These are phyloP conservation scores for Drosophila algonquin DNA, from an alignment of 2,888 invertebrate species.

Conservation along the genomic window DNA sequence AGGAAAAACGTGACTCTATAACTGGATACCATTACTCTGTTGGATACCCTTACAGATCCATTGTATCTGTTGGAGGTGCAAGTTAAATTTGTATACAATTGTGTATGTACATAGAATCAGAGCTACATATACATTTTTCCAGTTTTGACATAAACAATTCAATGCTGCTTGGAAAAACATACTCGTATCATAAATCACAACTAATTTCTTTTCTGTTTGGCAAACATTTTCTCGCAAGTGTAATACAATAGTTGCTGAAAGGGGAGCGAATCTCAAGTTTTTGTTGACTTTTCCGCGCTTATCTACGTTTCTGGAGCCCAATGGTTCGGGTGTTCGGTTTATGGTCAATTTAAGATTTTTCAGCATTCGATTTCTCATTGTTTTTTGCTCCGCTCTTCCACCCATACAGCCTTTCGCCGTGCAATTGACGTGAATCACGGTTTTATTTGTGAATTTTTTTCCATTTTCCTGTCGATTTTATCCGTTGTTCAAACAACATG, in stretches of 20 bases:
- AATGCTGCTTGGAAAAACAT: too few relatives aligned
- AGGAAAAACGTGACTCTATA: neutral
- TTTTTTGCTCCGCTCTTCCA: slow-evolving; percentile 12
- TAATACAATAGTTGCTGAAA: neutral
- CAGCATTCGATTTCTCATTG: slow-evolving; percentile 29
- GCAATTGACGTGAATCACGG: slow-evolving; percentile 32
- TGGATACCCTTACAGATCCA: neutral
- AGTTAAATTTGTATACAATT: too few relatives aligned
- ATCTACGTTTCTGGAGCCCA: slow-evolving; percentile 32
- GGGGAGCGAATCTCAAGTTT: slow-evolving; percentile 62
- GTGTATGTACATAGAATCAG: too few relatives aligned
- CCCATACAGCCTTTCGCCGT: neutral
- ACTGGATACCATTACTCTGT: neutral
- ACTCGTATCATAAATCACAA: too few relatives aligned
- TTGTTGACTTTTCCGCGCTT: slow-evolving; percentile 56
- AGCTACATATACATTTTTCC: too few relatives aligned
- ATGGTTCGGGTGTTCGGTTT: slow-evolving; percentile 42
- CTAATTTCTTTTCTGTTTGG: too few relatives aligned
- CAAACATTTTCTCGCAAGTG: neutral
- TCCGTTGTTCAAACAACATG: slow-evolving; percentile 47
- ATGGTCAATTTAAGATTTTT: slow-evolving; percentile 61
- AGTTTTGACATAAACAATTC: too few relatives aligned
- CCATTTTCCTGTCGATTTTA: slow-evolving; percentile 54
- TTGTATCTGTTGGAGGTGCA: too few relatives aligned
- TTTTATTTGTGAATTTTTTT: slow-evolving; percentile 49